Conservation (phyloP, 2,113 vertebrate genomes). For the Bostrychus sinensis region DNA sequence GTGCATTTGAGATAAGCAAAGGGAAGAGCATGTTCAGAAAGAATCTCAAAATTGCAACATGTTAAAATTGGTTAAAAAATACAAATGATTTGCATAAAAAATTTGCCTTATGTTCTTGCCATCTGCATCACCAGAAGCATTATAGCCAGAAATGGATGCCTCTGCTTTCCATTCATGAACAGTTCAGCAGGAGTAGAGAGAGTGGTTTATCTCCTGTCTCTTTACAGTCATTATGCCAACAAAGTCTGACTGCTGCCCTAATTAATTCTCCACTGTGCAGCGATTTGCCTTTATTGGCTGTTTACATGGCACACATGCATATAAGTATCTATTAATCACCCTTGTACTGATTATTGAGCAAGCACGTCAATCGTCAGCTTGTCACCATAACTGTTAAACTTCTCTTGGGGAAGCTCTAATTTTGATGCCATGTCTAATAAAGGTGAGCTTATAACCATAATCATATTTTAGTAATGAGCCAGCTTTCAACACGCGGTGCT, state of each 20-base stretch:
- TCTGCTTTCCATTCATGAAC: conserved; percentile 22
- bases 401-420: conserved; percentile 5
- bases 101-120: conserved; percentile 2
- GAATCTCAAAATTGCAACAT: conserved; percentile 2
- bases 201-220: conserved; percentile 25
- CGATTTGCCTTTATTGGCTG: conserved; percentile 40
- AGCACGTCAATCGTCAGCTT: conserved; percentile 19
- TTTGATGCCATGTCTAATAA: conserved; percentile 24
- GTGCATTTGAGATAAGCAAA: neutral
- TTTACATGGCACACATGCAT: conserved; percentile 33
- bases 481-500: neutral
- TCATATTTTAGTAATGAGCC: conserved; percentile 3
- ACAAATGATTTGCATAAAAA: neutral
- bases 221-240: conserved; percentile 29
- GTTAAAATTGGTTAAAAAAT: neutral
- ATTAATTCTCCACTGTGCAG: conserved; percentile 38
- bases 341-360: conserved; percentile 24
- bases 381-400: neutral
- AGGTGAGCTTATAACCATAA: conserved; percentile 8
- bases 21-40: neutral
- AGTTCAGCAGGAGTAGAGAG: conserved; percentile 12
- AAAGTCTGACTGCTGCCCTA: conserved; percentile 31
- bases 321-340: conserved; percentile 32
- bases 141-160: conserved; percentile 3
- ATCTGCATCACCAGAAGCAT: conserved; percentile 27